Conservation (phyloP, 2,113 vertebrate genomes). For the Antechinus flavipes region DNA sequence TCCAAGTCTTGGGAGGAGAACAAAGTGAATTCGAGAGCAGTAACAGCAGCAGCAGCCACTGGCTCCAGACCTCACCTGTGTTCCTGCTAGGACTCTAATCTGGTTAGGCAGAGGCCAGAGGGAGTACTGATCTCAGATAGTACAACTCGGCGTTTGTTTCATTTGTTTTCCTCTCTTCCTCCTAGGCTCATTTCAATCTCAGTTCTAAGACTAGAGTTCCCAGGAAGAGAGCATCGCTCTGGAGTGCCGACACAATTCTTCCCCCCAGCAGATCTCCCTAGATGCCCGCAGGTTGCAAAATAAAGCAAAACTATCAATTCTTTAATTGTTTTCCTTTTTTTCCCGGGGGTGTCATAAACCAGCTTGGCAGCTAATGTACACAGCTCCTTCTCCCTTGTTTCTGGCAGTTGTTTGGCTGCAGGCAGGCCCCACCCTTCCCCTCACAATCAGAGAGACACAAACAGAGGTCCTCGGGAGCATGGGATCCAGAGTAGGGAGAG, state of each 20-base stretch:
- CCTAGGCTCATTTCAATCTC: not conserved
- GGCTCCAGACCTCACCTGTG: not conserved
- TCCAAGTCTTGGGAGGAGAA: not conserved
- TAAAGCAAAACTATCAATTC: constrained; percentile 63
- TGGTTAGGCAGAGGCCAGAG: not conserved
- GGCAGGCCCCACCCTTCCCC: not conserved
- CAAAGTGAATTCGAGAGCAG: not conserved
- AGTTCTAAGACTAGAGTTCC: not conserved
- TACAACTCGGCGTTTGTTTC: not conserved
- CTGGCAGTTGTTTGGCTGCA: not conserved
- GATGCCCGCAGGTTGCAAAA: constrained; percentile 37
- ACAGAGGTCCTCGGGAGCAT: not conserved
- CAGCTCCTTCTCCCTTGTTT: not conserved
- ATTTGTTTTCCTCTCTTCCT: not conserved
- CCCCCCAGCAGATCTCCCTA: constrained; percentile 35
- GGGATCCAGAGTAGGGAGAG: not conserved
- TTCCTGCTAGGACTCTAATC: not conserved
- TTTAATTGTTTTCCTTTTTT: constrained; percentile 58
- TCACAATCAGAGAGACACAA: not conserved
- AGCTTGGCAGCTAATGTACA: constrained; percentile 2
- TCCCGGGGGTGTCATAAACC: constrained; percentile 44
- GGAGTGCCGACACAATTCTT: not conserved
- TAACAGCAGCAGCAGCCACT: not conserved
- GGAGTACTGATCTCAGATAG: not conserved
- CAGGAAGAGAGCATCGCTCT: not conserved